A percentile compares a stretch with the other conserved stretches of the same genome.
Evolutionary conservation across 2,888 invertebrate genomes (phyloP).

Genomic region (Muschampia plurimacula): DNA sequence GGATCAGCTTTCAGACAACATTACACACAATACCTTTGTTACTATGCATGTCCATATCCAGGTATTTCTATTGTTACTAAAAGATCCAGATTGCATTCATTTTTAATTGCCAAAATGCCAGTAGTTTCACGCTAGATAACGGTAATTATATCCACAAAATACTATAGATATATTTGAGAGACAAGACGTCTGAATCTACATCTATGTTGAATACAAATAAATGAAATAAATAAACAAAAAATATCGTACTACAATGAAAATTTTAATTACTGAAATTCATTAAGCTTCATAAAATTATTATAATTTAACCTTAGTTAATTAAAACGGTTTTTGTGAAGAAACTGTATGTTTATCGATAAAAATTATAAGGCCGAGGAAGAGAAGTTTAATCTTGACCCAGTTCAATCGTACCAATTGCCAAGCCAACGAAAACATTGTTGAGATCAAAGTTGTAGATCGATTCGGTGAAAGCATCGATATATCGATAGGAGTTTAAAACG

Average conservation of each 20-base stretch:
- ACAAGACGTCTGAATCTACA: background rate
- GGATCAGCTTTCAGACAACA: constrained; percentile 8
- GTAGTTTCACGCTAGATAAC: background rate
- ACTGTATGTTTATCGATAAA: constrained; percentile 23
- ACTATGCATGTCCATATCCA: background rate
- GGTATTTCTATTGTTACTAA: background rate
- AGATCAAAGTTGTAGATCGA: constrained; percentile 38
- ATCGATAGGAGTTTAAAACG: constrained; percentile 68
- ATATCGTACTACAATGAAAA: too few relatives aligned
- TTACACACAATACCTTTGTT: constrained; percentile 12
- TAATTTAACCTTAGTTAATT: constrained; percentile 8
- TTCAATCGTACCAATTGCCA: constrained; percentile 69
- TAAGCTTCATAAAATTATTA: background rate
- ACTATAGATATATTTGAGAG: background rate
- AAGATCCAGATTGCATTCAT: background rate
- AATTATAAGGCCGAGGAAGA: constrained; percentile 29
- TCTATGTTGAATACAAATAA: too few relatives aligned
- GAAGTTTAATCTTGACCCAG: constrained; percentile 70
- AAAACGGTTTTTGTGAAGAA: constrained; percentile 29
- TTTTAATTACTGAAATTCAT: too few relatives aligned
- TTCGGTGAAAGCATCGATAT: constrained; percentile 65
- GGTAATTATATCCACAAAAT: background rate
- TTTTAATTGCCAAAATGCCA: background rate
- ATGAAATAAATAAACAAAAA: too few relatives aligned
- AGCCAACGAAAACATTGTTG: constrained; percentile 60